phyloP scores from a whole-genome alignment of 2,113 vertebrate species.

The Salvelinus sp. region DNA sequence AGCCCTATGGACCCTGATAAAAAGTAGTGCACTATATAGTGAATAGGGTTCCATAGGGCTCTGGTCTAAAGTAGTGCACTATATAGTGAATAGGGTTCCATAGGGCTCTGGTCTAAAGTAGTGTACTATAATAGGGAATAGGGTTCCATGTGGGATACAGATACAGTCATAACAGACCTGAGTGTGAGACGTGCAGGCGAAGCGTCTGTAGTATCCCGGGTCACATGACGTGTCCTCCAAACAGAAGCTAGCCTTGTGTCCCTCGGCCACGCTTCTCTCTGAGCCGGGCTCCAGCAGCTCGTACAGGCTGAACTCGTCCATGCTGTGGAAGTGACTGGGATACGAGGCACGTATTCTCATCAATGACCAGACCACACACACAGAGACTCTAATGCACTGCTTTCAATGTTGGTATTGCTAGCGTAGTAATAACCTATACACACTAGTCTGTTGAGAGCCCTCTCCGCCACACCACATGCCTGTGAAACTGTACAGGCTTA shows the following conservation, averaged over 20 bases:
- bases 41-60: neutral
- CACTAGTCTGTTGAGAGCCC: too few relatives aligned
- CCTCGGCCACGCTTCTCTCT: slow-evolving; percentile 87
- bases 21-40: neutral
- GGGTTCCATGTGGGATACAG: neutral
- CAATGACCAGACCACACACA: neutral
- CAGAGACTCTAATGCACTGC: too few relatives aligned
- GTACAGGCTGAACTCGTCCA: slow-evolving; percentile 96
- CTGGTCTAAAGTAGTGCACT: neutral
- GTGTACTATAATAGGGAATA: neutral
- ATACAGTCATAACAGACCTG: slow-evolving; percentile 70
- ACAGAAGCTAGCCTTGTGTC: slow-evolving; percentile 97
- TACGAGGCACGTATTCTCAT: neutral
- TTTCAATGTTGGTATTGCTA: neutral
- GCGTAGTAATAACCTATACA: too few relatives aligned
- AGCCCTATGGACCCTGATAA: neutral
- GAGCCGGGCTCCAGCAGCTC: slow-evolving; percentile 84
- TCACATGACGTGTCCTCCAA: slow-evolving; percentile 97
- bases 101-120: too few relatives aligned
- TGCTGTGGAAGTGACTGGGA: slow-evolving; percentile 94
- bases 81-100: too few relatives aligned
- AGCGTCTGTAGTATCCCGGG: slow-evolving; percentile 90
- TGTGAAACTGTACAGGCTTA: too few relatives aligned
- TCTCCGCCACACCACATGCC: too few relatives aligned
- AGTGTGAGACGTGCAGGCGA: slow-evolving; percentile 92